These are phyloP conservation scores for Enteromius anoplus DNA, from an alignment of 2,797 vertebrate genomes.

Conservation along the genomic window DNA sequence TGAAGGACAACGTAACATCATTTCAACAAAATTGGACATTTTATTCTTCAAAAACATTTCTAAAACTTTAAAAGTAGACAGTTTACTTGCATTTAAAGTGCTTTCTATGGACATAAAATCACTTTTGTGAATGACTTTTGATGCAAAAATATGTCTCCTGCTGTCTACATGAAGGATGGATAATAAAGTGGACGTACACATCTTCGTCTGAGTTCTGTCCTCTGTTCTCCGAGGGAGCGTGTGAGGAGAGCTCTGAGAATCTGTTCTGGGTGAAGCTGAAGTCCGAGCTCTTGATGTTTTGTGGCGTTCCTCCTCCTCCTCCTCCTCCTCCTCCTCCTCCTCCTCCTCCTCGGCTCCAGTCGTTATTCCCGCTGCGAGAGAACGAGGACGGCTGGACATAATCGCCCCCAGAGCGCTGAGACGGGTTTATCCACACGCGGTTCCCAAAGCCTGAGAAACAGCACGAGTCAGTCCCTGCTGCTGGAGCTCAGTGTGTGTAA, in stretches of 20 bases:
- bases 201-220: constrained; percentile 76
- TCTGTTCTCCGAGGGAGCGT: constrained; percentile 63
- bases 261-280: constrained; percentile 80
- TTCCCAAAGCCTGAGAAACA: constrained; percentile 74
- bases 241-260: constrained; percentile 71
- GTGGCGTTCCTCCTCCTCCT: not conserved
- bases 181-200: constrained; percentile 77
- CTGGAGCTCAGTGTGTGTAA: too few species aligned
- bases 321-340: too few species aligned
- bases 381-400: constrained; percentile 83
- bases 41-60: too few species aligned
- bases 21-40: too few species aligned
- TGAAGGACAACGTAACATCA: too few species aligned
- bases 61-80: too few species aligned
- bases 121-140: too few species aligned
- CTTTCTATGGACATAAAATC: too few species aligned
- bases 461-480: not conserved
- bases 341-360: constrained; percentile 68
- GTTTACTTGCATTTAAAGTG: too few species aligned
- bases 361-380: constrained; percentile 60
- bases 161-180: too few species aligned
- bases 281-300: constrained; percentile 65
- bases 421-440: constrained; percentile 82
- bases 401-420: constrained; percentile 71
- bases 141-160: too few species aligned